Conservation (phyloP, 2,797 vertebrate species). For the Ataeniobius toweri region DNA sequence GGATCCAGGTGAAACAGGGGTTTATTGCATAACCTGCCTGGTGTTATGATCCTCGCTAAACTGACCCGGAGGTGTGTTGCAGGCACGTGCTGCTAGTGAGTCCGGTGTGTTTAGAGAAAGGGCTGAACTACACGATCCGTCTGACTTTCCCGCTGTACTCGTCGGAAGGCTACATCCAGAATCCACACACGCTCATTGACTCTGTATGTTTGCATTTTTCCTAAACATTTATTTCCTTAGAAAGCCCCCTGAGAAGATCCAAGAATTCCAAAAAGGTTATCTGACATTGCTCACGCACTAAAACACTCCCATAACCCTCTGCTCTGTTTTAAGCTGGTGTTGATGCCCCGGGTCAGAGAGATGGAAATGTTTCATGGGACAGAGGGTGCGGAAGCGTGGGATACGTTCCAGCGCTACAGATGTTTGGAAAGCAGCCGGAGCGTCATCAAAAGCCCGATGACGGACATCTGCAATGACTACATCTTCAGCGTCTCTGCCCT, state of each 20-base stretch:
- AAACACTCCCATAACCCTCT: not conserved
- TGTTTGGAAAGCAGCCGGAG: conserved; percentile 95
- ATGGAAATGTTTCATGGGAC: conserved; percentile 89
- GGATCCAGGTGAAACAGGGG: conserved; percentile 85
- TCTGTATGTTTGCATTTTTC: conserved; percentile 73
- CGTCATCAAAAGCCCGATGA: conserved; percentile 92
- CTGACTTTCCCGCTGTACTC: conserved; percentile 88
- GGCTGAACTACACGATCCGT: conserved; percentile 89
- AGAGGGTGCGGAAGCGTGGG: conserved; percentile 87
- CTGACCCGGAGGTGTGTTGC: conserved; percentile 28
- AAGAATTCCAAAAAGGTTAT: not conserved
- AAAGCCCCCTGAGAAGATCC: not conserved
- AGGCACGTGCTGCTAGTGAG: conserved; percentile 87
- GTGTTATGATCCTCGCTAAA: not conserved
- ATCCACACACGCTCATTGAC: conserved; percentile 91
- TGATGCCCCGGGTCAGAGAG: conserved; percentile 91
- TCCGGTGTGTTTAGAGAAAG: conserved; percentile 91
- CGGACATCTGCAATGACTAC: conserved; percentile 91
- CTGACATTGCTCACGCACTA: not conserved
- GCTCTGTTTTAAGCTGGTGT: conserved; percentile 83
- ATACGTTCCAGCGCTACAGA: conserved; percentile 94
- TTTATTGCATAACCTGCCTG: not conserved
- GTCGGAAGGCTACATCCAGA: conserved; percentile 76
- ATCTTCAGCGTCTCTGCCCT: conserved; percentile 95
- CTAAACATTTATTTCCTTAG: not conserved